Conservation (phyloP, 2,888 invertebrate genomes). For the Galeopsomyia nigrocyanea region DNA sequence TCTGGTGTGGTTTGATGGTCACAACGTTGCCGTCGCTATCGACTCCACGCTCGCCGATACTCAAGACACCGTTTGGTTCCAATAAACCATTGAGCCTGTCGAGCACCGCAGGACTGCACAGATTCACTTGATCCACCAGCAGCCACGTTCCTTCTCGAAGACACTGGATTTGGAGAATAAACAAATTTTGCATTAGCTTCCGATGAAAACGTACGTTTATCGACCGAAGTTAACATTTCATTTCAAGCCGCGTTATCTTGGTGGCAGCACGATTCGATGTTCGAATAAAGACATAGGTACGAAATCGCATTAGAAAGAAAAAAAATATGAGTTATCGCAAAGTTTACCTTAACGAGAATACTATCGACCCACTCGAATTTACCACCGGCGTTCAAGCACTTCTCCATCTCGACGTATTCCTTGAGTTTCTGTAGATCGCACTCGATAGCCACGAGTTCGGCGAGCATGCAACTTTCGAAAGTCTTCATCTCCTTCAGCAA, state of each 20-base stretch:
- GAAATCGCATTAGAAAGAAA: too few species aligned
- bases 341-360: constrained; percentile 80
- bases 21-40: constrained; percentile 78
- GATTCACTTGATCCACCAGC: constrained; percentile 92
- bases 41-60: constrained; percentile 92
- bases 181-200: constrained; percentile 25
- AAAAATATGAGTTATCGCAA: background rate
- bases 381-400: constrained; percentile 84
- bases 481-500: constrained; percentile 59
- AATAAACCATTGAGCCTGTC: constrained; percentile 96
- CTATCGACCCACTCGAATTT: constrained; percentile 96
- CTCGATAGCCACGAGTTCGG: constrained; percentile 61
- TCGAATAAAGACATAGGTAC: too few species aligned
- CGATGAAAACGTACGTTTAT: constrained; percentile 22
- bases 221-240: background rate
- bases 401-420: constrained; percentile 70
- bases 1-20: constrained; percentile 84
- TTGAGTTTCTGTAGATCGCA: constrained; percentile 67
- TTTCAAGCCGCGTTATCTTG: too few species aligned
- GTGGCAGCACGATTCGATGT: too few species aligned
- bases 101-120: constrained; percentile 95
- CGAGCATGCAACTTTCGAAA: constrained; percentile 43
- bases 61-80: constrained; percentile 91
- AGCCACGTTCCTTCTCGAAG: constrained; percentile 87
- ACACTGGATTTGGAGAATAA: constrained; percentile 70